A percentile compares a stretch with the other conserved stretches of the same genome.
phyloP scores from a whole-genome alignment of 2,888 invertebrate genomes.

The Caenorhabditis macrosperma region DNA sequence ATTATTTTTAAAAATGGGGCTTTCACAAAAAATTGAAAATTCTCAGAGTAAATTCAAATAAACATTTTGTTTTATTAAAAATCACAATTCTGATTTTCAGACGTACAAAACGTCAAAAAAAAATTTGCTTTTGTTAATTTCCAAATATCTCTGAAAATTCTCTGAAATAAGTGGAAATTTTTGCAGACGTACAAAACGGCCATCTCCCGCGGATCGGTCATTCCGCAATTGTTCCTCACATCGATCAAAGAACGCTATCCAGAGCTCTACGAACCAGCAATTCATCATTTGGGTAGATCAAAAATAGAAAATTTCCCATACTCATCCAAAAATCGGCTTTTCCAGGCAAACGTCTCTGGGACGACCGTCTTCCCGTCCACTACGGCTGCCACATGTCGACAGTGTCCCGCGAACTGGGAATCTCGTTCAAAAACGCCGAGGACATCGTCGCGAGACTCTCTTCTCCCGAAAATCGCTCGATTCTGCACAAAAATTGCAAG shows the following conservation, averaged over 20 bases:
- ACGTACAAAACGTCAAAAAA: too few relatives aligned
- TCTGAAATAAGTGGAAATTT: too few relatives aligned
- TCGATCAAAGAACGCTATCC: constrained; percentile 52
- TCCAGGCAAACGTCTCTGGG: constrained; percentile 54
- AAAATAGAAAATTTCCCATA: background rate
- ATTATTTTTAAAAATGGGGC: too few relatives aligned
- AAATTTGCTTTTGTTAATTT: too few relatives aligned
- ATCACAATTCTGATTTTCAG: too few relatives aligned
- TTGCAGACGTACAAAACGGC: constrained; percentile 51
- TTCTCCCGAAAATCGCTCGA: constrained; percentile 40
- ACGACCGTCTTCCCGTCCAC: constrained; percentile 46
- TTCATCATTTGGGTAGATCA: constrained; percentile 42
- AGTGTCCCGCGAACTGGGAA: constrained; percentile 52
- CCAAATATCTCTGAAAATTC: too few relatives aligned
- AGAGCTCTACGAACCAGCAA: constrained; percentile 47
- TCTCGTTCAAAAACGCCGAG: constrained; percentile 52
- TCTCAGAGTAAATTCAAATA: too few relatives aligned
- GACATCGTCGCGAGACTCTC: constrained; percentile 58
- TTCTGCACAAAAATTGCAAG: constrained; percentile 50
- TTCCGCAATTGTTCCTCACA: constrained; percentile 56
- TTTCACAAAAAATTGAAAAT: too few relatives aligned
- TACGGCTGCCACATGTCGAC: constrained; percentile 61
- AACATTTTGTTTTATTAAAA: too few relatives aligned
- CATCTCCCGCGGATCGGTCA: constrained; percentile 41
- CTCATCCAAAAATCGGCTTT: background rate